Conservation (phyloP, 2,113 vertebrate species). For the Onychorhynchus coronatus region DNA sequence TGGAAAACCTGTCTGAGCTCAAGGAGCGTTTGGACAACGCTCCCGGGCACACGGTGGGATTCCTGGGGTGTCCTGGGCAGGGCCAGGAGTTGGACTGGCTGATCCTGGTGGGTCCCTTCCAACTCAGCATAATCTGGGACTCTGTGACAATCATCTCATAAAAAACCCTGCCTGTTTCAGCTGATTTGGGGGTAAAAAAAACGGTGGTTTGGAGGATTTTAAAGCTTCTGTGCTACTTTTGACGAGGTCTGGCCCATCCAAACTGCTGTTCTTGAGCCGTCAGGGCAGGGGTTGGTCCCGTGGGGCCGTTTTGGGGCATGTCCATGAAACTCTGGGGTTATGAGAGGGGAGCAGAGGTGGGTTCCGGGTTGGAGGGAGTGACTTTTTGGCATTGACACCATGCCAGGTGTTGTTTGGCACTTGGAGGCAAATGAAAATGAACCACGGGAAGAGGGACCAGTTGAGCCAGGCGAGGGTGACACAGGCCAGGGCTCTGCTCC, state of each 20-base stretch:
- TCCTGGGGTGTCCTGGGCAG: not conserved
- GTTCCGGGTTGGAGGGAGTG: not conserved
- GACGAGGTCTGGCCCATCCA: not conserved
- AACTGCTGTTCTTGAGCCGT: not conserved
- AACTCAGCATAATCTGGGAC: not conserved
- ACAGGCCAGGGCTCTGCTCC: not conserved
- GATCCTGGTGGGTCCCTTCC: not conserved
- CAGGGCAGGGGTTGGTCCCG: not conserved
- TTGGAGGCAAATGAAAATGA: not conserved
- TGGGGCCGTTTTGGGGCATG: not conserved
- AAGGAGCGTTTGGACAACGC: not conserved
- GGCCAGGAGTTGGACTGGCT: not conserved
- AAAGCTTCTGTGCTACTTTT: not conserved
- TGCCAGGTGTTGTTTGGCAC: not conserved
- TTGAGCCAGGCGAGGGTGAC: not conserved
- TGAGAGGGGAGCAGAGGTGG: not conserved
- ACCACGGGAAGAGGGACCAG: not conserved
- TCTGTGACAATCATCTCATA: not conserved
- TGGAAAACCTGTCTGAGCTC: not conserved
- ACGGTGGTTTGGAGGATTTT: not conserved
- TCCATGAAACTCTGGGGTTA: fast-evolving
- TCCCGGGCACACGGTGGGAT: not conserved
- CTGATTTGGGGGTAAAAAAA: not conserved
- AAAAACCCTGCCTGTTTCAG: not conserved
- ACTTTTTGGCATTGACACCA: not conserved